These are phyloP conservation scores for Falco cherrug DNA, from an alignment of 2,797 vertebrate genomes.

Conservation along the genomic window DNA sequence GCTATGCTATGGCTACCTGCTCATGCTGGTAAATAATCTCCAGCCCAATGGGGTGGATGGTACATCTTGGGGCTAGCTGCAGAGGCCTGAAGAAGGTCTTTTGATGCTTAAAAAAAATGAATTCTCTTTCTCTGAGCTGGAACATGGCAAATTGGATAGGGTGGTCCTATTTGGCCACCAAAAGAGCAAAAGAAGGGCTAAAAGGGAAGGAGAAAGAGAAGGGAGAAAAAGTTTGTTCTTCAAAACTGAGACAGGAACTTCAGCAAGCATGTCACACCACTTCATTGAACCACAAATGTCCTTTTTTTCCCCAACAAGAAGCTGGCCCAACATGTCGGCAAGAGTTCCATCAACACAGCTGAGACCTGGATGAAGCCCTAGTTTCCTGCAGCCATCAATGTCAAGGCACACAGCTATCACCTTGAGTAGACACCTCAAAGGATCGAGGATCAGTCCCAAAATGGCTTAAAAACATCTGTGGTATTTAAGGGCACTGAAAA, in stretches of 20 bases:
- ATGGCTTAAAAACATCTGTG: not conserved
- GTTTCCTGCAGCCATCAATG: not conserved
- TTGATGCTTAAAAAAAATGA: not conserved
- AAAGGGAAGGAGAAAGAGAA: not conserved
- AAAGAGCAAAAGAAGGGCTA: not conserved
- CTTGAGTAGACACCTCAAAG: not conserved
- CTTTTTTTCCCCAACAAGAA: not conserved
- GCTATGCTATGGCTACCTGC: accelerated
- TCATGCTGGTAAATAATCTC: not conserved
- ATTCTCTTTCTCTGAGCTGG: not conserved
- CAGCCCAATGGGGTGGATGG: not conserved
- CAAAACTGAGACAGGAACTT: not conserved
- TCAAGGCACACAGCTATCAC: not conserved
- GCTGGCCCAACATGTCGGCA: accelerated
- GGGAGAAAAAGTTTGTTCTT: not conserved
- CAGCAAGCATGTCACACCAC: not conserved
- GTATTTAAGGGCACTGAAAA: not conserved
- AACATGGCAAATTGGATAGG: not conserved
- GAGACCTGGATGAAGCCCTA: accelerated
- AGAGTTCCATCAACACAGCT: not conserved
- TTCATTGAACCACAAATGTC: not conserved
- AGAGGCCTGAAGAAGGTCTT: not conserved
- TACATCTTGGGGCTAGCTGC: not conserved
- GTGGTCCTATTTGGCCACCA: not conserved
- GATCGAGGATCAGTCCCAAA: not conserved